Base-by-base conservation (phyloP, 2,113 vertebrate species). In the Oryzias curvinotus region DNA sequence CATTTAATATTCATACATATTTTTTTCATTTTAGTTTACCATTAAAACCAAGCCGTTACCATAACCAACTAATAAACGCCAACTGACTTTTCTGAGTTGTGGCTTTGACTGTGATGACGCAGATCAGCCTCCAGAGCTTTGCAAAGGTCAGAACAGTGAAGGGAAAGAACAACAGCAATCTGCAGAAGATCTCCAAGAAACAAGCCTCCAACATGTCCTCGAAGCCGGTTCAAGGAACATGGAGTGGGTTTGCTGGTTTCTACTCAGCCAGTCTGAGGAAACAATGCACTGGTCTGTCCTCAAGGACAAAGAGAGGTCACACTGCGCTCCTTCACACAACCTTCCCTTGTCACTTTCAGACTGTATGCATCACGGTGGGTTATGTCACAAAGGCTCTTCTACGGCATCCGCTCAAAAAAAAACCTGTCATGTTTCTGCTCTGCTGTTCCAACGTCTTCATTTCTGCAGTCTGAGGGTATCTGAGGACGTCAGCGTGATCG, bases 241-340 rank as follows among this genome's bases (percentile, higher is more conserved):
- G 62, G 84, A 78, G 88, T 85, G 85, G 82, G 88, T 73, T 75
- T 14, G 57, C 65, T 78, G 61, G 67, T 84, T 82, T 85, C 84
- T 75, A 55, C 81, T 71, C 66, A 63, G 73, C 60, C 68, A 61
- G 75, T 71, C 56, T 65, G 67, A 44, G 45, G 41, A 68, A 28
- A 86, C 83, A 88, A 85, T 67, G 28, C 59, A 47, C 47, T 50
- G 51, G 62, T 77, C 75, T 77, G 59, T 72, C 43, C 45, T 45
- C 5, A 55, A 83, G 60, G 67, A 82, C 83, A 78, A 78, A 65
- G 60, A 5, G 14, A 52, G 62, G 75, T 80, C 75, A 73, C 56
- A 43, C 42, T 69, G 41, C 52, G 61, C 70, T 54, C 75, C 63
- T 55, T 78, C 5, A 70, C 28, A 85, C 78, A 85, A 74, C 76